Evolutionary conservation across 1,140 invertebrate genomes (phyloP), one percentile per base, ranked within the genome.

Genomic region (Plectus sambesii): DNA sequence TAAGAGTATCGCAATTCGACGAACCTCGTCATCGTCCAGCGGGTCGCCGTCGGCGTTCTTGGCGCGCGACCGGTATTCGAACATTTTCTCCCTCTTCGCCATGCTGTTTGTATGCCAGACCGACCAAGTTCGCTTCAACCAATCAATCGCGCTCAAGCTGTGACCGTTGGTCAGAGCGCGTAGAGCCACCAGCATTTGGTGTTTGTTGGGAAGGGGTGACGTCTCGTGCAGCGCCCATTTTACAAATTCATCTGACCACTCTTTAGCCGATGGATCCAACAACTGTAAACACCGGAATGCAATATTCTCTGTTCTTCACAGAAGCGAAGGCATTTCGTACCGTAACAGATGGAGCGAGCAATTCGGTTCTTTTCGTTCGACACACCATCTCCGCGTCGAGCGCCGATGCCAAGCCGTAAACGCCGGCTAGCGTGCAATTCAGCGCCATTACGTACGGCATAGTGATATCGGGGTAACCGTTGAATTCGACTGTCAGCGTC

Each of bases 21-120:
- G n/a, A n/a, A n/a, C 77, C 48, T 79, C 76, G 52, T 84, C 78
- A 36, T 88, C 84, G 53, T 89, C 85, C 4, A 80, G 77, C 39
- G 70, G 58, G 42, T 71, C 67, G 47, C 67, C 66, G 3, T 68
- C 69, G 37, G 68, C 58, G 33, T 49, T 53, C 46, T 61, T 52
- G 20, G 60, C 69, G 73, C 82, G 86, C 25, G 80, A 84, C 47
- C 81, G 78, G 70, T 86, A 94, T 6, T 92, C 67, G 58, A 79
- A 82, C 40, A 85, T 81, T 45, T 85, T 79, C 58, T 85, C 82
- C 27, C 76, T 74, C 52, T 82, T 78, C 53, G 79, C 77, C 53
- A 74, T 73, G 53, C 80, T 76, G 20, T 77, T 76, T 37, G 79
- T 76, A 43, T 79, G 49, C 58, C 59, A 61, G 24, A 46, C 33